These are phyloP conservation scores for Oreochromis tanganicae DNA, from an alignment of 2,113 vertebrate species.

Conservation along the genomic window DNA sequence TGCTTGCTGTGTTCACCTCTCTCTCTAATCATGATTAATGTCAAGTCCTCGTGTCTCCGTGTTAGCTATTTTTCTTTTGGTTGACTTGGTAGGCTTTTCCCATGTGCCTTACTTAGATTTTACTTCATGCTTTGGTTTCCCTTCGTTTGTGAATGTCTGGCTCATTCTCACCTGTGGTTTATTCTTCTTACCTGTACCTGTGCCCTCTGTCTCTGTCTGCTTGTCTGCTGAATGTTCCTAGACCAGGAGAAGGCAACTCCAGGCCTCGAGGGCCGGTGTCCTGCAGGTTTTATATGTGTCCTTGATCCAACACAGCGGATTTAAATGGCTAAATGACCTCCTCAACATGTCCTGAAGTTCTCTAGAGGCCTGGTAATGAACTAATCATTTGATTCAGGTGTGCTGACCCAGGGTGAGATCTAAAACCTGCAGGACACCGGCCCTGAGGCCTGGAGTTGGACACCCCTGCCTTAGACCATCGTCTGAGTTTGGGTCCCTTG, in stretches of 20 bases:
- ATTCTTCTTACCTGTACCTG: not conserved
- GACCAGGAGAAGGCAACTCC: accelerated
- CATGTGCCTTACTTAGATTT: not conserved
- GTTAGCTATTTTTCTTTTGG: not conserved
- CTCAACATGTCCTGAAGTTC: accelerated
- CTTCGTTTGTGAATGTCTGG: not conserved
- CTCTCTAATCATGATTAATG: not conserved
- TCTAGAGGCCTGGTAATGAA: not conserved
- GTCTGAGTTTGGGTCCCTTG: not conserved
- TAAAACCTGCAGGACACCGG: accelerated
- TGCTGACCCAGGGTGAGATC: not conserved
- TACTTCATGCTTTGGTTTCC: not conserved
- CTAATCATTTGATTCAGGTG: not conserved
- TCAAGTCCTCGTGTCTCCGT: not conserved
- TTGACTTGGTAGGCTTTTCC: not conserved
- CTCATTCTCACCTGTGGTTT: not conserved
- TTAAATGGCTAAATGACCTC: not conserved
- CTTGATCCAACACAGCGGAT: not conserved
- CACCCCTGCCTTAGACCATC: not conserved
- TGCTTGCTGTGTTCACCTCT: not conserved
- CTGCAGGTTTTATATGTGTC: not conserved
- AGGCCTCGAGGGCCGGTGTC: not conserved
- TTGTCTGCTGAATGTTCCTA: not conserved
- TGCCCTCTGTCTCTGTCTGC: not conserved
- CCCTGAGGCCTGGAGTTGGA: accelerated